Evolutionary conservation across 2,797 vertebrate species (phyloP).

Genomic region (Eutrigla gurnardus): DNA sequence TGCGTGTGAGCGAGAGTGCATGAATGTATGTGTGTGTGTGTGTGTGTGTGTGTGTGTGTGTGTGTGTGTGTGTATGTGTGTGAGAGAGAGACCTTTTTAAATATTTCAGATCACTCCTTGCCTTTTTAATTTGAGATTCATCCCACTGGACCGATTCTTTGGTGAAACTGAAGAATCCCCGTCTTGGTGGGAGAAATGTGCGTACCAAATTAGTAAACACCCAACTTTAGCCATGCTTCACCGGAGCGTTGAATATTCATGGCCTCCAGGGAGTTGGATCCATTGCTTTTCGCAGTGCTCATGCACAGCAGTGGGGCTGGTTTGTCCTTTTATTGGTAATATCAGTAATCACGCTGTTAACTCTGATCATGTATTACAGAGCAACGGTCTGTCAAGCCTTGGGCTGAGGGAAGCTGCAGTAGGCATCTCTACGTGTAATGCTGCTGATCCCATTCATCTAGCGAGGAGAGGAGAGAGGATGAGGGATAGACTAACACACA

Average conservation of each 20-base stretch:
- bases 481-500: conserved; percentile 22
- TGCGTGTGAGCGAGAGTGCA: conserved; percentile 14
- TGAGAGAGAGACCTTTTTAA: conserved; percentile 22
- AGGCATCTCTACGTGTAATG: conserved; percentile 34
- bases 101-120: conserved; percentile 57
- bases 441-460: conserved; percentile 40
- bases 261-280: conserved; percentile 11
- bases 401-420: conserved; percentile 10
- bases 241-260: conserved; percentile 43
- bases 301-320: conserved; percentile 3
- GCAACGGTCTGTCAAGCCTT: conserved; percentile 38
- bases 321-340: conserved; percentile 20
- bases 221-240: conserved; percentile 43
- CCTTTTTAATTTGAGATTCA: conserved; percentile 59
- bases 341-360: conserved; percentile 46
- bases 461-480: conserved; percentile 14
- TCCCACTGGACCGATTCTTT: conserved; percentile 37
- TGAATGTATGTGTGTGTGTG: background rate
- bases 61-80: background rate
- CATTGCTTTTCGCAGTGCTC: conserved; percentile 23
- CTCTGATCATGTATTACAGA: conserved; percentile 44
- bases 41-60: background rate
- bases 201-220: conserved; percentile 57
- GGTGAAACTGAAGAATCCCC: conserved; percentile 16
- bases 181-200: conserved; percentile 41